Conservation (phyloP, 2,888 invertebrate genomes). For the Urechis unicinctus region DNA sequence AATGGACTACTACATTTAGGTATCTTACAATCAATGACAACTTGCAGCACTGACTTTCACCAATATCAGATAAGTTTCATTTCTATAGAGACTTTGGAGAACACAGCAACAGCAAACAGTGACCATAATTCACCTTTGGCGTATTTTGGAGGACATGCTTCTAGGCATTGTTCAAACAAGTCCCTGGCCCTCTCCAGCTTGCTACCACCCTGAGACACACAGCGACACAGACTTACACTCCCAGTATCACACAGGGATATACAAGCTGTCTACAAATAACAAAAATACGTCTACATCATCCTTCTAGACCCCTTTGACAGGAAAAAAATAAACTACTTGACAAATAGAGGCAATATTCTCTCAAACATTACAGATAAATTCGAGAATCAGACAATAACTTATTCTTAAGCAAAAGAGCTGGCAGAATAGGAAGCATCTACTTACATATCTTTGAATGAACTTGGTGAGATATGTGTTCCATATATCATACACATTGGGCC, state of each 20-base stretch:
- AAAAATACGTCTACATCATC: too few relatives aligned
- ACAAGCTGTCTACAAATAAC: too few relatives aligned
- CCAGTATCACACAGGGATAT: too few relatives aligned
- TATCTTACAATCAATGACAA: background rate
- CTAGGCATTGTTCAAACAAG: constrained; percentile 96
- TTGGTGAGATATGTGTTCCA: constrained; percentile 99
- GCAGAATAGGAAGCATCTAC: too few relatives aligned
- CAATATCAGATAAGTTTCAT: background rate
- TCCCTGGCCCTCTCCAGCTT: constrained; percentile 95
- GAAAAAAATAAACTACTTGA: too few relatives aligned
- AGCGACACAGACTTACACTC: background rate
- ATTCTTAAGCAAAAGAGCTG: too few relatives aligned
- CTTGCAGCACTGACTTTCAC: background rate
- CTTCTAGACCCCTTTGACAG: too few relatives aligned
- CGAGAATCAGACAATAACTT: too few relatives aligned
- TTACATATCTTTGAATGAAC: constrained; percentile 85
- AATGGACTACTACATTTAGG: too few relatives aligned
- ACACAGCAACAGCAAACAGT: too few relatives aligned
- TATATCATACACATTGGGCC: constrained; percentile 99
- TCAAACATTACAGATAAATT: background rate
- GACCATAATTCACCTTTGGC: constrained; percentile 66
- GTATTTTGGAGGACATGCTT: constrained; percentile 91
- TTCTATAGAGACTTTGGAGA: background rate
- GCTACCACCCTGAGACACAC: constrained; percentile 60
- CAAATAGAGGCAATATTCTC: too few relatives aligned